Evolutionary conservation across 2,797 vertebrate species (phyloP).

Genomic region (Tamandua tetradactyla): DNA sequence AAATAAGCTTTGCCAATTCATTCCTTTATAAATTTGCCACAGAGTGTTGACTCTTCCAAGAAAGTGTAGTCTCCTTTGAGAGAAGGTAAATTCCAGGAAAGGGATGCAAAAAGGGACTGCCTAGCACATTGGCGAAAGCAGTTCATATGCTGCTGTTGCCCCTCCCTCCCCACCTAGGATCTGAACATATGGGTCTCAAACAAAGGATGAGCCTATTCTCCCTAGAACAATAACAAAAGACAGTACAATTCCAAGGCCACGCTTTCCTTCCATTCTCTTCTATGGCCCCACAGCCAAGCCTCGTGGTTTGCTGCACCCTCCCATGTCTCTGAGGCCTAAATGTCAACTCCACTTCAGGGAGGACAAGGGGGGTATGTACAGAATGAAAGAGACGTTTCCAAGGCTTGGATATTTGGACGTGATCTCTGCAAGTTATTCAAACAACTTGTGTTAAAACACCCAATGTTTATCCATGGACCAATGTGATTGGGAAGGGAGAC

Average conservation of each 20-base stretch:
- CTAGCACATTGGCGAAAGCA: not conserved
- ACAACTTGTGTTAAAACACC: not conserved
- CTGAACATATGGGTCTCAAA: not conserved
- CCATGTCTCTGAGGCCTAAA: not conserved
- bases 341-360: not conserved
- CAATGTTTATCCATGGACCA: not conserved
- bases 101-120: accelerated
- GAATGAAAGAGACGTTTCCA: not conserved
- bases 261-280: not conserved
- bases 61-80: not conserved
- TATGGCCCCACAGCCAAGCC: too few species aligned
- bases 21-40: not conserved
- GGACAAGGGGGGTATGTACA: not conserved
- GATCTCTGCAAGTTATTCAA: not conserved
- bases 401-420: not conserved
- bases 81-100: not conserved
- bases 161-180: not conserved
- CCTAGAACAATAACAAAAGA: not conserved
- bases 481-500: not conserved
- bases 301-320: accelerated
- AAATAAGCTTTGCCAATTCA: not conserved
- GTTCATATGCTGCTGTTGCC: not conserved
- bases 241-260: not conserved
- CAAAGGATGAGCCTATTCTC: not conserved
- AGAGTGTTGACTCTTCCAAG: not conserved